These are phyloP conservation scores for Trilocha varians DNA, from an alignment of 2,888 invertebrate genomes.

Conservation along the genomic window DNA sequence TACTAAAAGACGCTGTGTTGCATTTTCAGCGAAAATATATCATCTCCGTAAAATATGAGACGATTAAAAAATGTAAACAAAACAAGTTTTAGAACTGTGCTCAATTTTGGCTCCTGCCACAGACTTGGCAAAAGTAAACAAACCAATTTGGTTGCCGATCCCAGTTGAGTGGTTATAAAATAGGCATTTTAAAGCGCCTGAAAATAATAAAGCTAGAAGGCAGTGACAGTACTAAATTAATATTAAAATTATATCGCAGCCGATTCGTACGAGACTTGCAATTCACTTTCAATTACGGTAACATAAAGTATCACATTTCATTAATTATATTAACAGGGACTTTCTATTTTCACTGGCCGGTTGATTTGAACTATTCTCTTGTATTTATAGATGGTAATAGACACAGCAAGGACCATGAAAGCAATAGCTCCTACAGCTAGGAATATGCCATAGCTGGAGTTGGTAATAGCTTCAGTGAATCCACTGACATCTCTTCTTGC, in stretches of 20 bases:
- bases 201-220: constrained; percentile 46
- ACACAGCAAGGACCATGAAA: constrained; percentile 33
- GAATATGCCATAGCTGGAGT: constrained; percentile 28
- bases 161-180: constrained; percentile 48
- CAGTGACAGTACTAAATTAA: constrained; percentile 33
- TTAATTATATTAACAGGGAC: constrained; percentile 20
- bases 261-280: constrained; percentile 21
- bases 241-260: constrained; percentile 23
- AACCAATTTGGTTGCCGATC: no score
- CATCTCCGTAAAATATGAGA: no score
- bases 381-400: constrained; percentile 36
- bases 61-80: no score
- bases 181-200: constrained; percentile 44
- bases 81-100: no score
- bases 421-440: constrained; percentile 37
- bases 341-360: constrained; percentile 9
- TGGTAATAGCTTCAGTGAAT: constrained; percentile 15
- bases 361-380: no score
- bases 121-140: no score
- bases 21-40: no score
- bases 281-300: constrained; percentile 17
- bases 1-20: no score
- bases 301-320: constrained; percentile 37
- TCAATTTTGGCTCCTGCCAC: no score
- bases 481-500: constrained; percentile 42